Evolutionary conservation across 2,888 invertebrate species (phyloP), one percentile per base, ranked within the genome.

Genomic region (Neoaliturus tenellus): DNA sequence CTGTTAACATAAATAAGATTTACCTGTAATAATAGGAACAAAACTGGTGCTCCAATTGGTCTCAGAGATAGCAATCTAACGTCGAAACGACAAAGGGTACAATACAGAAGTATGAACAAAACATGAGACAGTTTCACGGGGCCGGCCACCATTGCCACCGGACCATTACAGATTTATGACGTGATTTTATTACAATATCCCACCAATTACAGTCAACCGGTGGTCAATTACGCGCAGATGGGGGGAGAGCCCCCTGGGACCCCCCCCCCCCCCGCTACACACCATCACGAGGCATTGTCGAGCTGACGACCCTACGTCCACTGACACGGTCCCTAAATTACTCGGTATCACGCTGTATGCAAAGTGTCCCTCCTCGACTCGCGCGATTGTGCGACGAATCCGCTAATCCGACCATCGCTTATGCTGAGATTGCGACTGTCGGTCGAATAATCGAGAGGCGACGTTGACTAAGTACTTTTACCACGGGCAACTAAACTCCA

Each of bases 131-230:
- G 1, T 20, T 10, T 8, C 23, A 58, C 14, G 28, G 3, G 31
- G 17, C 14, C 67, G n/a, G 6, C 33, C 31, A 2, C 67, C 67
- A 67, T 67, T 67, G 67, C 33, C 2, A 17, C 67, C 25, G 33
- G 39, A 20, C 35, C 71, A 71, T 71, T 25, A 41, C 35, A 20
- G 41, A 71, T 71, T 71, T 71, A 71, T 71, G 35, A 71, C 14
- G 33, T 14, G 39, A 41, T 71, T 71, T 71, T 71, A 71, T 71
- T 41, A 71, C 71, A 71, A 67, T 67, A 67, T 67, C 67, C 67
- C 67, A 67, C 67, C 67, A 67, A 71, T 71, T 41, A 71, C 39
- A 71, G 71, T 71, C 71, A 71, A 71, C 71, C 71, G 41, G 71
- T 71, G 71, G 71, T 71, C 71, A 71, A 71, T 71, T 71, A 71